Base-by-base conservation (phyloP, 2,888 invertebrate genomes). In the Cryptosula pallasiana region DNA sequence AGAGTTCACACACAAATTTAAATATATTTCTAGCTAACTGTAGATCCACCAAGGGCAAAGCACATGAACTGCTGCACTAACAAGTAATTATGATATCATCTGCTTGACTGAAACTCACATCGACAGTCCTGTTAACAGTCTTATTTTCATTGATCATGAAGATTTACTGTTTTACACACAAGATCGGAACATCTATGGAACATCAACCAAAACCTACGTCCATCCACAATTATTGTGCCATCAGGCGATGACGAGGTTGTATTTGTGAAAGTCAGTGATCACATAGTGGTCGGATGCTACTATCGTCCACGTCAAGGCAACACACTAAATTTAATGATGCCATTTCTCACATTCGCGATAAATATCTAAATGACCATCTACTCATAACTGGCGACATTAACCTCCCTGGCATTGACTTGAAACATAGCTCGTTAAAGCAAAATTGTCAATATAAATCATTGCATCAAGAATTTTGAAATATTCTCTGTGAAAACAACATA, bases 21-120 rank as follows among this genome's bases (percentile, higher is more conserved):
- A 55, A 55, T 23, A 5, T 55, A 55, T 55, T 55, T n/a, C 55
- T 16, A 23, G 55, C 55, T 23, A 55, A 55, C 25, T 5, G 9
- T 3, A 55, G 55, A 55, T 55, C 55, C 25, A 3, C 23, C 23
- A 55, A 55, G 23, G 55, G 55, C 23, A 55, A 55, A 55, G 25
- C 55, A 23, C 9, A 16, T 55, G 55, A 55, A 55, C 9, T 55
- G 9, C 55, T 16, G 9, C 55, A 5, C 23, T 16, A 55, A 55
- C 55, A 16, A 3, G 13, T 55, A n/a, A 55, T 16, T 55, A 5
- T 25, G 55, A 55, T 25, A 55, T 55, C 5, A 55, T 55, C 9
- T 55, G 55, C 55, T 23, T 55, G 55, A 55, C 55, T 55, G 55
- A 55, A 25, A 55, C 55, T 16, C 55, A 55, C 23, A 5, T 55